These are phyloP conservation scores for Orchesellides sinensis DNA, from an alignment of 2,888 invertebrate species.

Conservation along the genomic window DNA sequence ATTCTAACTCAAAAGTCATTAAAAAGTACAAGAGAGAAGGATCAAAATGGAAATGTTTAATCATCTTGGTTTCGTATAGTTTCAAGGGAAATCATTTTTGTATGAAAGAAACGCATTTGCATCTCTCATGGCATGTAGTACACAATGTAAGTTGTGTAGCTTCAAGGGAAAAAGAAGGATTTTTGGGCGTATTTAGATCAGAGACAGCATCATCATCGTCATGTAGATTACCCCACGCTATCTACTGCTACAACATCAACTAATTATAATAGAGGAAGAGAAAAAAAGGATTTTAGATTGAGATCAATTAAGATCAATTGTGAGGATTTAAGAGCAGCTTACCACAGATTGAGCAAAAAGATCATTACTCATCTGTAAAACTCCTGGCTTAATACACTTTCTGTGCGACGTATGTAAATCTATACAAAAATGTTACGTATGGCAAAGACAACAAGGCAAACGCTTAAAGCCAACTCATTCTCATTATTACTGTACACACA, in stretches of 20 bases:
- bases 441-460: background rate
- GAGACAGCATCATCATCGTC: slow-evolving; percentile 28
- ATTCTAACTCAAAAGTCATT: slow-evolving; percentile 52
- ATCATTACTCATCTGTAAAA: slow-evolving; percentile 71
- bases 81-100: slow-evolving; percentile 34
- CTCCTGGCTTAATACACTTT: background rate
- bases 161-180: slow-evolving; percentile 60
- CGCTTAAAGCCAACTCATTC: slow-evolving; percentile 37
- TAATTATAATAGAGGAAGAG: slow-evolving; percentile 49
- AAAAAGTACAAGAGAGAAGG: slow-evolving; percentile 35
- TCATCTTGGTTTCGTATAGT: slow-evolving; percentile 23
- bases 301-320: slow-evolving; percentile 75
- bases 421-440: background rate
- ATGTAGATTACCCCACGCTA: slow-evolving; percentile 51
- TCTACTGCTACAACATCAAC: background rate
- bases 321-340: slow-evolving; percentile 71
- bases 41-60: slow-evolving; percentile 27
- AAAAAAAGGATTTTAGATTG: slow-evolving; percentile 68
- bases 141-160: slow-evolving; percentile 21
- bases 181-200: slow-evolving; percentile 65
- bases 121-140: background rate
- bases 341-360: slow-evolving; percentile 64
- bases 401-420: background rate
- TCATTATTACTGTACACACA: slow-evolving; percentile 37
- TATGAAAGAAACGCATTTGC: slow-evolving; percentile 10